Conservation (phyloP, 23 tunicate species). For the Trididemnum miniatum region DNA sequence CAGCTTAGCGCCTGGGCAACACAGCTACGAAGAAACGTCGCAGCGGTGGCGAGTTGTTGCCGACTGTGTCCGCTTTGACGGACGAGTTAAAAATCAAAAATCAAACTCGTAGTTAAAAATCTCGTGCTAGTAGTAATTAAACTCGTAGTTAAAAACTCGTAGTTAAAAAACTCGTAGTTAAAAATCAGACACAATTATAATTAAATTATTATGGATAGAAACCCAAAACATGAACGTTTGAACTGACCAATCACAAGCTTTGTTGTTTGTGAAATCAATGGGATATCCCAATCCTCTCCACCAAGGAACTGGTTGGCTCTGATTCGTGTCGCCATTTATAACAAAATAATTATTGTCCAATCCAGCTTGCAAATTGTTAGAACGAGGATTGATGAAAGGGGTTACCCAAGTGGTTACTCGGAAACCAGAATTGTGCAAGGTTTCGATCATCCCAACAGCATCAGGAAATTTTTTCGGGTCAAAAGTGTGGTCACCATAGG, state of each 20-base stretch:
- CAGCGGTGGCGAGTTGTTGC: too few relatives aligned
- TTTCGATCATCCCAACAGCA: constrained; percentile 51
- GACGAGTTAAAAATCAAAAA: too few relatives aligned
- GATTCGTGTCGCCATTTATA: constrained; percentile 36
- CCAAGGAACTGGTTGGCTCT: constrained; percentile 42
- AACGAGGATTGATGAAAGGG: constrained; percentile 63
- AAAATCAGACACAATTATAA: too few relatives aligned
- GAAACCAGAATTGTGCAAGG: constrained; percentile 58
- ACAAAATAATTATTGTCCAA: constrained; percentile 16
- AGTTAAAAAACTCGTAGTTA: too few relatives aligned
- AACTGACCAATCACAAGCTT: constrained; percentile 66
- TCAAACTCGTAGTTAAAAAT: too few relatives aligned
- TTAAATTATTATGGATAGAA: too few relatives aligned
- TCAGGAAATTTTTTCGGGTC: constrained; percentile 76
- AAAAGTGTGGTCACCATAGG: constrained; percentile 82
- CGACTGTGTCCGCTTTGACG: too few relatives aligned
- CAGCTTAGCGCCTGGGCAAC: too few relatives aligned
- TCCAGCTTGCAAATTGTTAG: constrained; percentile 32
- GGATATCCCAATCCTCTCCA: constrained; percentile 59
- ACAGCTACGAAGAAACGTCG: too few relatives aligned
- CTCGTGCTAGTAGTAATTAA: too few relatives aligned
- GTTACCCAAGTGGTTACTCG: constrained; percentile 92
- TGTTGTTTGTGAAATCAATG: constrained; percentile 56
- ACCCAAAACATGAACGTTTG: too few relatives aligned
- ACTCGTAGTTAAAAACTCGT: too few relatives aligned